Conservation (phyloP, 1,140 invertebrate species). For the Euborellia annulipes region DNA sequence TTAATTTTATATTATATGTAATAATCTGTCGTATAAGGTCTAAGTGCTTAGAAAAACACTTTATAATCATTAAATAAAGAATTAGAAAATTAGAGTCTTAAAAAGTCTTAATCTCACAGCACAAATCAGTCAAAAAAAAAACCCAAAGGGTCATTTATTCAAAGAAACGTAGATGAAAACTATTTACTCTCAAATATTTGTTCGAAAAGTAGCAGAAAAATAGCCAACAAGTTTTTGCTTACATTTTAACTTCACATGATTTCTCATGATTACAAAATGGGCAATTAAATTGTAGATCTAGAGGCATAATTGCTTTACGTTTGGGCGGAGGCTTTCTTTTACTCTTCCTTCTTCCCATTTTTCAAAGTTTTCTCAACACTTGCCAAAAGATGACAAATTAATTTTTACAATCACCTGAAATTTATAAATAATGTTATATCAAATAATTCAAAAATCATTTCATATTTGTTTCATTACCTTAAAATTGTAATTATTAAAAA, state of each 20-base stretch:
- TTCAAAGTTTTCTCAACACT: too few relatives aligned
- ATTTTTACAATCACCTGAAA: too few relatives aligned
- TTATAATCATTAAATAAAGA: slow-evolving; percentile 2
- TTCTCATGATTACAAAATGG: slow-evolving; percentile 99
- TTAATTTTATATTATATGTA: too few relatives aligned
- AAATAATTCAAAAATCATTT: too few relatives aligned
- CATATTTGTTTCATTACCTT: too few relatives aligned
- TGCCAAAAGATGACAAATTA: too few relatives aligned
- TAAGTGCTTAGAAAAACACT: slow-evolving; percentile 14
- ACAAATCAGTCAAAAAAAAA: slow-evolving; percentile 4
- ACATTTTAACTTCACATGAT: slow-evolving; percentile 99
- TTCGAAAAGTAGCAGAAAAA: too few relatives aligned
- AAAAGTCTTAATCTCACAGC: too few relatives aligned
- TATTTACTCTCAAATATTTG: too few relatives aligned
- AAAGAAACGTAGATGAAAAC: slow-evolving; percentile 2
- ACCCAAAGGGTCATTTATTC: slow-evolving; percentile 1
- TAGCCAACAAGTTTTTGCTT: slow-evolving; percentile 24
- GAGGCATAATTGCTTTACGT: slow-evolving; percentile 79
- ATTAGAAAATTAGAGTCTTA: slow-evolving; percentile 4
- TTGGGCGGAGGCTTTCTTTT: slow-evolving; percentile 94
- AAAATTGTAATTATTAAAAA: too few relatives aligned
- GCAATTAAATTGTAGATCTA: slow-evolving; percentile 95
- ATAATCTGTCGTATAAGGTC: too few relatives aligned
- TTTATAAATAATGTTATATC: too few relatives aligned
- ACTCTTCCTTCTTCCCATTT: slow-evolving; percentile 91